These are phyloP conservation scores for Drosophila neotestacea DNA, from an alignment of 2,888 invertebrate genomes.

Conservation along the genomic window DNA sequence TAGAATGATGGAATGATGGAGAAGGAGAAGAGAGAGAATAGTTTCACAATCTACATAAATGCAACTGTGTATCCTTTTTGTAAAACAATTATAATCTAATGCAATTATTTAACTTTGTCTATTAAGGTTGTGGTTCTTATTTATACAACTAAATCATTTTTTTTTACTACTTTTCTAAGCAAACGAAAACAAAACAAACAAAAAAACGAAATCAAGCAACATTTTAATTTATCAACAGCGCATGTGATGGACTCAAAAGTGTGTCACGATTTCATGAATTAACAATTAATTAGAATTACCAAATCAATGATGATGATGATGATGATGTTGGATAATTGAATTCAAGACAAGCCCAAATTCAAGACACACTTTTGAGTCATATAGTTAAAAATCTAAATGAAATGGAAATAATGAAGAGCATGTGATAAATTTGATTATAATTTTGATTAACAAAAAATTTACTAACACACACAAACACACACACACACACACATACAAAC, in stretches of 20 bases:
- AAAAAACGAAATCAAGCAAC: conserved; percentile 42
- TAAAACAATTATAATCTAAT: conserved; percentile 55
- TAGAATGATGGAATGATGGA: neutral
- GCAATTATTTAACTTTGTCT: conserved; percentile 76
- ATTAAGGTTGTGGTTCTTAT: conserved; percentile 83
- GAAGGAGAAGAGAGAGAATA: neutral
- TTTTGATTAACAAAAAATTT: conserved; percentile 71
- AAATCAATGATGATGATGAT: too few relatives aligned
- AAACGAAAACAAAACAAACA: conserved; percentile 21
- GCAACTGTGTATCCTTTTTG: conserved; percentile 43
- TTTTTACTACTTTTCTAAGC: conserved; percentile 68
- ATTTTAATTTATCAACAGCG: conserved; percentile 78
- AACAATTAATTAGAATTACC: neutral
- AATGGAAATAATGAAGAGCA: conserved; percentile 61
- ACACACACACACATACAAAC: conserved; percentile 31
- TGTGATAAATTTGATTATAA: conserved; percentile 77
- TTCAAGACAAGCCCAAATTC: conserved; percentile 40
- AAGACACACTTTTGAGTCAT: conserved; percentile 58
- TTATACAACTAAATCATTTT: conserved; percentile 60
- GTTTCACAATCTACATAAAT: conserved; percentile 43
- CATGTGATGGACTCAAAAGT: conserved; percentile 73
- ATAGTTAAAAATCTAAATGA: conserved; percentile 61
- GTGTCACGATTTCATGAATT: conserved; percentile 15
- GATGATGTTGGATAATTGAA: conserved; percentile 4
- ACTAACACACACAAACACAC: conserved; percentile 55